Base-by-base conservation (phyloP, 2,888 invertebrate species). In the Autographa pulchrina region DNA sequence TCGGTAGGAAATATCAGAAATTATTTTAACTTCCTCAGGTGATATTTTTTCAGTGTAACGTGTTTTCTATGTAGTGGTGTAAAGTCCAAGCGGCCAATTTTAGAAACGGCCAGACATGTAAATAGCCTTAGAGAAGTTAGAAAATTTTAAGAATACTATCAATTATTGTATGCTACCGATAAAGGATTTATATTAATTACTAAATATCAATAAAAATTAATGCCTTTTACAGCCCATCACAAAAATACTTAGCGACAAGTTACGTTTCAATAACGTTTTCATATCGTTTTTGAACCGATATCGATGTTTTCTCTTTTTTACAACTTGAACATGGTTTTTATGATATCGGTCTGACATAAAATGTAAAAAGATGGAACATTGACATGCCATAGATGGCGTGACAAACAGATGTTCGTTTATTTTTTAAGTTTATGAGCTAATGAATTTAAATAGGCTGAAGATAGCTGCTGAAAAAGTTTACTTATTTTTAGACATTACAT, bases 341-440 rank as follows among this genome's bases (percentile, higher is more conserved):
- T 74, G 86, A 84, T 76, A 77, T 74, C 74, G 72, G 82, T 80
- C 76, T 74, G n/a, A 35, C 70, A 69, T 84, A 84, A 84, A 82
- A 81, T 83, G 79, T 69, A 73, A 68, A 74, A 67, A 69, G 62
- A 82, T 77, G 68, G 77, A 72, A 56, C 60, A 63, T 72, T 67
- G 70, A 69, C 77, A 78, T 65, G 78, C 65, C 58, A 66, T 41
- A 62, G 62, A 69, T 74, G 67, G 38, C 80, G 79, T 77, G 82
- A 74, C 77, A 62, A 77, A 64, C 54, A 43, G 58, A 72, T 66
- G 62, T 70, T 62, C 25, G 64, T 62, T 68, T 66, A 56, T 41
- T 80, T 72, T 77, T 70, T 68, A 41, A 73, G 65, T 81, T 71
- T 64, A 73, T 66, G 70, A 52, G 67, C 66, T 25, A 5, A 35